A percentile compares a stretch with the other conserved stretches of the same genome.
Conservation (phyloP, 2,113 vertebrate species). For the Rutilus rutilus region DNA sequence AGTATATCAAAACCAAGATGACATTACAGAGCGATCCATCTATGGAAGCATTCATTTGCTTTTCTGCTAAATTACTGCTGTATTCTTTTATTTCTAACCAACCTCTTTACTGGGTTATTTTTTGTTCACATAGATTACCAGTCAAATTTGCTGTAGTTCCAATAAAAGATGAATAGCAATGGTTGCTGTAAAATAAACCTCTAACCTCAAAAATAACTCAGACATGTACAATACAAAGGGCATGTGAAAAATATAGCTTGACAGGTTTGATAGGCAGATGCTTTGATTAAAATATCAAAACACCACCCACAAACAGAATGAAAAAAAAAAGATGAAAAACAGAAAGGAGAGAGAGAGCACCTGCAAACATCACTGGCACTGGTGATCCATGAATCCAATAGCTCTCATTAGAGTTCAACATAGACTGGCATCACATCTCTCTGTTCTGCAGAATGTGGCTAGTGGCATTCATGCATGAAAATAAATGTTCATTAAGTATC, state of each 20-base stretch:
- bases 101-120: neutral
- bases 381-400: constrained; percentile 17
- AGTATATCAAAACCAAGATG: neutral
- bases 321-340: neutral
- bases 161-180: neutral
- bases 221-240: constrained; percentile 22
- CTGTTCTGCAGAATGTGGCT: constrained; percentile 51
- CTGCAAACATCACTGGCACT: neutral
- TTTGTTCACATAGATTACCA: neutral
- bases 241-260: constrained; percentile 21
- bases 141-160: neutral
- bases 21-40: neutral
- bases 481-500: neutral
- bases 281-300: constrained; percentile 44
- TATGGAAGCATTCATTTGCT: neutral
- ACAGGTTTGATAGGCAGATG: constrained; percentile 32
- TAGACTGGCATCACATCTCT: constrained; percentile 50
- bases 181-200: neutral
- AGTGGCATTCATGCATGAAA: constrained; percentile 23
- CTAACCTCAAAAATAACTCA: constrained; percentile 8
- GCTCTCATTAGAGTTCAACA: constrained; percentile 41
- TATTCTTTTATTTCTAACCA: neutral
- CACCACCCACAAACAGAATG: neutral
- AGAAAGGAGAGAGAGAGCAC: neutral
- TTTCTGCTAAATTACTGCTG: neutral